phyloP scores from a whole-genome alignment of 2,797 vertebrate genomes.

The Hemibagrus guttatus region DNA sequence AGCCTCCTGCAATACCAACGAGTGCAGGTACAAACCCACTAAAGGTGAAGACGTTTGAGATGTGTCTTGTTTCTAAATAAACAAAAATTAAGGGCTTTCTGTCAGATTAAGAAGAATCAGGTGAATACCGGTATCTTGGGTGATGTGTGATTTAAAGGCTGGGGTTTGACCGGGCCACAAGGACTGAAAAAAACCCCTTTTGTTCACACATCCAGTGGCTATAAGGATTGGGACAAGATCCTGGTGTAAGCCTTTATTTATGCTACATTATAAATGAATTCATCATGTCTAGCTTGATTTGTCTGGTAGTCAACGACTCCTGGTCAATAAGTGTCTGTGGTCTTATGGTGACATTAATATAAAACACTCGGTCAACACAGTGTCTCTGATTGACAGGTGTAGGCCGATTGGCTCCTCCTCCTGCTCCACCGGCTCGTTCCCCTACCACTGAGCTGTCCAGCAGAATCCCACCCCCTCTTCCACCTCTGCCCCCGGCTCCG shows the following conservation, averaged over 20 bases:
- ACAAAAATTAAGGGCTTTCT: not conserved
- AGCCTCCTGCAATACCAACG: constrained; percentile 76
- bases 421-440: constrained; percentile 88
- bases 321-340: not conserved
- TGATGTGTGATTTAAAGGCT: not conserved
- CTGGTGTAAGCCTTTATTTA: not conserved
- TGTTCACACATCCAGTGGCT: not conserved
- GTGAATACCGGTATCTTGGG: not conserved
- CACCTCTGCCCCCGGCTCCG: constrained; percentile 58
- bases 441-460: constrained; percentile 89
- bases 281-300: not conserved
- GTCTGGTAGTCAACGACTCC: no score
- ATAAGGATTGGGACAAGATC: not conserved
- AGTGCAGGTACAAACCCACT: constrained; percentile 62
- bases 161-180: no score
- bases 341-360: not conserved
- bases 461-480: constrained; percentile 79
- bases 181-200: not conserved
- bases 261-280: not conserved
- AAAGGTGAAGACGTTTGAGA: not conserved
- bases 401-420: constrained; percentile 84
- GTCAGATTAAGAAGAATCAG: not conserved
- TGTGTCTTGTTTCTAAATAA: not conserved
- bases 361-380: no score
- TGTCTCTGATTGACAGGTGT: constrained; percentile 60